Evolutionary conservation across 2,113 vertebrate genomes (phyloP).

Genomic region (Tapirus terrestris): DNA sequence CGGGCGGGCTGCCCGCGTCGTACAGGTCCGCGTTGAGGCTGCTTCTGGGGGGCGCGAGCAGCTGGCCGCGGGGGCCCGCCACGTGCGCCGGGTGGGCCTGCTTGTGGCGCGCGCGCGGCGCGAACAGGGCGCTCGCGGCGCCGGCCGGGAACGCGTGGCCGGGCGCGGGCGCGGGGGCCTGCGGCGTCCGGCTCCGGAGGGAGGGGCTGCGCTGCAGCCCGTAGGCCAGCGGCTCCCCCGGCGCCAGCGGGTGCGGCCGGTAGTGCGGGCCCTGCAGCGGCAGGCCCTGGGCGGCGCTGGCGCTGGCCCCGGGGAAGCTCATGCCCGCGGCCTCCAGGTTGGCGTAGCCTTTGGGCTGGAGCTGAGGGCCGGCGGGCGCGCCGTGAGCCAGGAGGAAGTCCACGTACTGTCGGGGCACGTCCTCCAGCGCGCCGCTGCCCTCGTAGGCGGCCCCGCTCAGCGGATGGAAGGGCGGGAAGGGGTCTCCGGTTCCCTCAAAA

Average conservation of each 20-base stretch:
- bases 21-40: slow-evolving; percentile 96
- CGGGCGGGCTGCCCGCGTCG: slow-evolving; percentile 86
- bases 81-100: slow-evolving; percentile 94
- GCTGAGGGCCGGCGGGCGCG: slow-evolving; percentile 84
- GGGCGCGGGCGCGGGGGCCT: slow-evolving; percentile 86
- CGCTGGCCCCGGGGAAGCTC: slow-evolving; percentile 90
- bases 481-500: slow-evolving; percentile 91
- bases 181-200: slow-evolving; percentile 95
- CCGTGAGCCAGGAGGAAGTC: slow-evolving; percentile 94
- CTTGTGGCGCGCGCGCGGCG: slow-evolving; percentile 92
- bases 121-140: slow-evolving; percentile 85
- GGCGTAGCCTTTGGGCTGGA: slow-evolving; percentile 91
- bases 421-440: slow-evolving; percentile 87
- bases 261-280: slow-evolving; percentile 91
- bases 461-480: slow-evolving; percentile 93
- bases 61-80: slow-evolving; percentile 89
- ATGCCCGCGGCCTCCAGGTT: slow-evolving; percentile 91
- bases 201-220: slow-evolving; percentile 96
- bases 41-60: slow-evolving; percentile 91
- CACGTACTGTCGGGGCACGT: slow-evolving; percentile 92
- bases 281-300: slow-evolving; percentile 85
- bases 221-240: slow-evolving; percentile 89
- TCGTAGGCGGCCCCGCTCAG: slow-evolving; percentile 92
- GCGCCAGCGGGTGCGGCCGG: slow-evolving; percentile 91
- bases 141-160: slow-evolving; percentile 85